Percentiles rank a stretch among this genome's conserved stretches.
phyloP scores from a whole-genome alignment of 2,888 invertebrate species.

The Lacanobia wlatinum region DNA sequence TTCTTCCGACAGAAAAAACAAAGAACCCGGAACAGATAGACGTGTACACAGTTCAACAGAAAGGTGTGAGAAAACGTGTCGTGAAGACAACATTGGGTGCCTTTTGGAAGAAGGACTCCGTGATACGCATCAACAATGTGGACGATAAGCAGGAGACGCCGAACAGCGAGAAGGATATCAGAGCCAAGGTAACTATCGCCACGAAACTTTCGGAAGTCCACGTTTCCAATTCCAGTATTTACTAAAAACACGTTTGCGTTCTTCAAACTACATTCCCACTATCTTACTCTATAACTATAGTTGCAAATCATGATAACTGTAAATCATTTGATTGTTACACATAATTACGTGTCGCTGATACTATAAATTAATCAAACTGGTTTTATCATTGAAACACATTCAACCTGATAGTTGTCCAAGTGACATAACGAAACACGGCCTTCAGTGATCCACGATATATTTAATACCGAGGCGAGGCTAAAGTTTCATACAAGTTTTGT shows the following conservation, averaged over 20 bases:
- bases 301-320: slow-evolving; percentile 51
- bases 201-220: slow-evolving; percentile 66
- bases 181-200: slow-evolving; percentile 91
- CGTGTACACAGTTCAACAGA: slow-evolving; percentile 92
- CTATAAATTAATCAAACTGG: slow-evolving; percentile 43
- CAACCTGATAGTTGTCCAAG: slow-evolving; percentile 61
- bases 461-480: slow-evolving; percentile 65
- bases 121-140: slow-evolving; percentile 93
- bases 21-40: slow-evolving; percentile 93
- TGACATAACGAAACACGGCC: slow-evolving; percentile 68
- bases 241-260: slow-evolving; percentile 54
- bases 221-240: slow-evolving; percentile 83
- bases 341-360: slow-evolving; percentile 29
- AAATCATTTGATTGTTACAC: slow-evolving; percentile 36
- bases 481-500: slow-evolving; percentile 62
- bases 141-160: slow-evolving; percentile 93
- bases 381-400: slow-evolving; percentile 55
- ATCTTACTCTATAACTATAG: slow-evolving; percentile 36
- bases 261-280: slow-evolving; percentile 34
- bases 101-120: slow-evolving; percentile 93
- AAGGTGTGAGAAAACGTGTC: slow-evolving; percentile 91
- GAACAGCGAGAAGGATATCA: slow-evolving; percentile 92
- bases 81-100: slow-evolving; percentile 91
- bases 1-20: slow-evolving; percentile 92
- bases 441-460: slow-evolving; percentile 61